These are phyloP conservation scores for Labia minor DNA, from an alignment of 2,888 invertebrate species.

Conservation along the genomic window DNA sequence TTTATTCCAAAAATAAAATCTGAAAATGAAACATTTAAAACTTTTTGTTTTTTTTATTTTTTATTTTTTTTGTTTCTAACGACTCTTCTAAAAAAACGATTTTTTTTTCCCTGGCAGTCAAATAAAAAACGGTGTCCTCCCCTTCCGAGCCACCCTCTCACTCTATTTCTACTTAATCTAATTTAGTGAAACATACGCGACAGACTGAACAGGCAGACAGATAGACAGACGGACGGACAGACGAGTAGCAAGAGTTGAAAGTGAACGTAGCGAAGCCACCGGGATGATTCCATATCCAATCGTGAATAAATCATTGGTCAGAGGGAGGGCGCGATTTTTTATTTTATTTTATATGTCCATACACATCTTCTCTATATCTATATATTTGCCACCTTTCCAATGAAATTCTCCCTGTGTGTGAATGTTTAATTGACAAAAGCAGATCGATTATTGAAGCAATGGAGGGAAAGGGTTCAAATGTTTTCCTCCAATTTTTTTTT, in stretches of 20 bases:
- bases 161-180: neutral
- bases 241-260: neutral
- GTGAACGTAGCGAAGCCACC: neutral
- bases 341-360: neutral
- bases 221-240: neutral
- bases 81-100: neutral
- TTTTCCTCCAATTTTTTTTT: neutral
- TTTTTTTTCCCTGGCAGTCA: neutral
- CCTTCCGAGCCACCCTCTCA: neutral
- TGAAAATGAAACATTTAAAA: conserved; percentile 1
- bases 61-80: neutral
- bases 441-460: conserved; percentile 8
- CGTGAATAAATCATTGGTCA: conserved; percentile 7
- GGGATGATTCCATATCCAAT: neutral
- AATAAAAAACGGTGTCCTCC: neutral
- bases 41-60: too few species aligned
- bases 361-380: neutral
- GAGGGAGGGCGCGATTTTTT: neutral
- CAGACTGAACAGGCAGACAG: conserved; percentile 5
- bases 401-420: neutral
- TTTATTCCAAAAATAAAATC: neutral
- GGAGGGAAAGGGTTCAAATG: neutral
- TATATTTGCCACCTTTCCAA: neutral
- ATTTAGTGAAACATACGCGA: conserved; percentile 13
- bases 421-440: conserved; percentile 13